Conservation (phyloP, 2,888 invertebrate species). For the Acrobasis suavella region DNA sequence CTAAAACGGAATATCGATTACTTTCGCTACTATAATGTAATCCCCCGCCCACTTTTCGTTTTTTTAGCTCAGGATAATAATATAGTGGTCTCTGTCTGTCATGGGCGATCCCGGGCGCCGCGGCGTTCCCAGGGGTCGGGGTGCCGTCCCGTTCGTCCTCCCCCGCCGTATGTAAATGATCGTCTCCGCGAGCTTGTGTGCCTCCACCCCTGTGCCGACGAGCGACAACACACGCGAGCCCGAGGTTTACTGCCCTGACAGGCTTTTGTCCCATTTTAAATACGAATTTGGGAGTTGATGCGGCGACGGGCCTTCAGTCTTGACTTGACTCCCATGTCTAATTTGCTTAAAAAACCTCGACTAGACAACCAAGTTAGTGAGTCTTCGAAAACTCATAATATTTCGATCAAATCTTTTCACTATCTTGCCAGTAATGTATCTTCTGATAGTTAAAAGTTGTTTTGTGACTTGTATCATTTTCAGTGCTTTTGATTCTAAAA, state of each 20-base stretch:
- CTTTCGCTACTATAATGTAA: constrained; percentile 84
- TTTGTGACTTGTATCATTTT: no score
- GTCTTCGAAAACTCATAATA: no score
- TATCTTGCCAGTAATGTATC: no score
- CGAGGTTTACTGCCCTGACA: constrained; percentile 80
- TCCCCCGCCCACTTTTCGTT: constrained; percentile 83
- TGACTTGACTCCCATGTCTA: constrained; percentile 34
- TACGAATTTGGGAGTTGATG: constrained; percentile 65
- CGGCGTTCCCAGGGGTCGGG: constrained; percentile 51
- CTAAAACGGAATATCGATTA: constrained; percentile 84
- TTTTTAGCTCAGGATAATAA: constrained; percentile 76
- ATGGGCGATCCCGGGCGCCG: constrained; percentile 53
- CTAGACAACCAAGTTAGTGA: background rate
- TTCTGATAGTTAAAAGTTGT: no score
- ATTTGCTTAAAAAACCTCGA: constrained; percentile 31
- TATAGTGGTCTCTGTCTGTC: constrained; percentile 75
- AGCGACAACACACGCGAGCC: constrained; percentile 55
- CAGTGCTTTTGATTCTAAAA: no score
- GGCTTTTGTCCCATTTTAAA: constrained; percentile 79
- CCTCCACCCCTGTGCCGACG: constrained; percentile 53
- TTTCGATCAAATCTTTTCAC: no score
- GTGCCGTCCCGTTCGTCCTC: constrained; percentile 51
- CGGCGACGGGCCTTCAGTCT: constrained; percentile 44
- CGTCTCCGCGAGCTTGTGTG: constrained; percentile 73
- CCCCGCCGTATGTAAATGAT: constrained; percentile 81